Conservation (phyloP, 2,113 vertebrate genomes). For the Ptilonorhynchus violaceus region DNA sequence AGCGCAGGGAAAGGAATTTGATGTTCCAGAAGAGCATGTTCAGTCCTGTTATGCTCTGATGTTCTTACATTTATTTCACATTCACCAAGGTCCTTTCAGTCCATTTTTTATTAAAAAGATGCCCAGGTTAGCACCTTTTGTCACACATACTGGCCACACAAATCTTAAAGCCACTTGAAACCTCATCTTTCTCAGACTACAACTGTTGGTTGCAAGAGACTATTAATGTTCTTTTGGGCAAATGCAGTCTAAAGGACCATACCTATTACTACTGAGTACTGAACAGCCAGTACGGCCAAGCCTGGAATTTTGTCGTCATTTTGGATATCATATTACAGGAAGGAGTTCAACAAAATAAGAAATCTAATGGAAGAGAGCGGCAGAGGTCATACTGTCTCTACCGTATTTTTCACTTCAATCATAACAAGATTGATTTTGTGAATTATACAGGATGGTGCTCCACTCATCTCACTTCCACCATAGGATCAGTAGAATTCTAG, state of each 20-base stretch:
- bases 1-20: background rate
- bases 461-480: background rate
- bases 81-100: background rate
- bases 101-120: background rate
- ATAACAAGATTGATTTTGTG: background rate
- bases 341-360: background rate
- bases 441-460: background rate
- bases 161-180: background rate
- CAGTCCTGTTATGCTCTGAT: background rate
- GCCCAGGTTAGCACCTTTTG: background rate
- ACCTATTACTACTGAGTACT: background rate
- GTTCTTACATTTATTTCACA: background rate
- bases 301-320: background rate
- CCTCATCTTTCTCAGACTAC: background rate
- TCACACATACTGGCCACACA: background rate
- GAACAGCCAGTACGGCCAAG: background rate
- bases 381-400: background rate
- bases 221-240: background rate
- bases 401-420: background rate
- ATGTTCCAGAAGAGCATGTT: background rate
- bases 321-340: background rate
- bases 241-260: fast-evolving
- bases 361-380: background rate
- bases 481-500: background rate
- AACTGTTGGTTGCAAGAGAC: background rate